Conservation (phyloP, 2,797 vertebrate genomes). For the Leptodactylus fallax region DNA sequence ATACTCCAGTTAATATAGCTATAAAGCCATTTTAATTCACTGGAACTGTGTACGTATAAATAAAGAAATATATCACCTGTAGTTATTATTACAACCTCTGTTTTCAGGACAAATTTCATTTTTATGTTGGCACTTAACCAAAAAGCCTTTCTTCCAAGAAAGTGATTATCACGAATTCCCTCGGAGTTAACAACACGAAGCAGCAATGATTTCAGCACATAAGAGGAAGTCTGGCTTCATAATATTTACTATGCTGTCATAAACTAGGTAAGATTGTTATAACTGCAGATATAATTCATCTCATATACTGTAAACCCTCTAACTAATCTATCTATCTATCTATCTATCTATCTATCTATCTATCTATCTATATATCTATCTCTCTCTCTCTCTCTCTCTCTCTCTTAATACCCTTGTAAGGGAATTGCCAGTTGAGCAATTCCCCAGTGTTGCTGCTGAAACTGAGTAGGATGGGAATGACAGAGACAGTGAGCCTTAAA, state of each 20-base stretch:
- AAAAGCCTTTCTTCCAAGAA: slow-evolving; percentile 40
- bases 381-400: not conserved
- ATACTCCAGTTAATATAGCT: slow-evolving; percentile 6
- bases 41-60: slow-evolving; percentile 31
- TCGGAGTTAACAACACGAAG: slow-evolving; percentile 27
- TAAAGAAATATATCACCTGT: slow-evolving; percentile 44
- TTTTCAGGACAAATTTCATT: slow-evolving; percentile 35
- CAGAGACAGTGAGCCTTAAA: too few relatives aligned
- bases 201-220: slow-evolving; percentile 21
- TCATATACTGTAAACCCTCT: not conserved
- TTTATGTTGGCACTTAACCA: slow-evolving; percentile 42
- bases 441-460: too few relatives aligned
- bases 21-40: slow-evolving; percentile 14
- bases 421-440: too few relatives aligned
- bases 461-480: too few relatives aligned
- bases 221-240: slow-evolving; percentile 1
- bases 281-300: not conserved
- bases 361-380: slow-evolving; percentile 13
- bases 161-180: slow-evolving; percentile 47
- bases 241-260: slow-evolving; percentile 44
- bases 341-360: slow-evolving; percentile 8
- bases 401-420: too few relatives aligned
- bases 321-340: not conserved
- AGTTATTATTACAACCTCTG: slow-evolving; percentile 44
- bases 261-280: not conserved